Evolutionary conservation across 2,888 invertebrate genomes (phyloP).

Genomic region (Spodoptera exigua): DNA sequence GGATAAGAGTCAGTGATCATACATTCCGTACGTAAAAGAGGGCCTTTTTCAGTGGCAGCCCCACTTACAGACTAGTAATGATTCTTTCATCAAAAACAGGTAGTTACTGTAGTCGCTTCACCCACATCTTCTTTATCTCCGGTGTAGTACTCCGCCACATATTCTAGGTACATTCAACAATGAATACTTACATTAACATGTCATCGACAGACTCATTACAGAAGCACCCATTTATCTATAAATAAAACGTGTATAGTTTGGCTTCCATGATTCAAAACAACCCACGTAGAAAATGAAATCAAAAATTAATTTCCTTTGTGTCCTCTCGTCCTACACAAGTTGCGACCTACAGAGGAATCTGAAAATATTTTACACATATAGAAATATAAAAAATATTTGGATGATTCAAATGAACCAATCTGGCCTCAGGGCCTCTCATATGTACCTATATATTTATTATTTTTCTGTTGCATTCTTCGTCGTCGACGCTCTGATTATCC

Average conservation of each 20-base stretch:
- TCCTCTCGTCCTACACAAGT: constrained; percentile 57
- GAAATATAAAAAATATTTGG: constrained; percentile 29
- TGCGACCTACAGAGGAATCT: constrained; percentile 51
- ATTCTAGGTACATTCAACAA: too few species aligned
- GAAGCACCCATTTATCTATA: too few species aligned
- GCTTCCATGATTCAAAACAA: constrained; percentile 55
- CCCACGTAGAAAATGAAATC: constrained; percentile 30
- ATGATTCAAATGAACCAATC: constrained; percentile 56
- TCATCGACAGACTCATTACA: constrained; percentile 13
- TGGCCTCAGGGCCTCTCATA: constrained; percentile 2
- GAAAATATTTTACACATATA: constrained; percentile 23
- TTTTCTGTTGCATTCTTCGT: constrained; percentile 64
- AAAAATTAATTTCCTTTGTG: constrained; percentile 51
- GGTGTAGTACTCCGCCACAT: too few species aligned
- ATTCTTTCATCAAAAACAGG: too few species aligned
- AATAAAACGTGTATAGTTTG: too few species aligned
- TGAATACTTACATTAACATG: constrained; percentile 1
- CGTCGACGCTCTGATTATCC: constrained; percentile 71
- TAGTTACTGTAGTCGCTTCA: too few species aligned
- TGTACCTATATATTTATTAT: constrained; percentile 56
- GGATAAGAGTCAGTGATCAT: too few species aligned
- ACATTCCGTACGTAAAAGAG: too few species aligned
- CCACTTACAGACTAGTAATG: too few species aligned
- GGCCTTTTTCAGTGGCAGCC: too few species aligned
- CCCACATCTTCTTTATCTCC: too few species aligned